Conservation (phyloP, 2,113 vertebrate genomes). For the Cercopithecus mona region DNA sequence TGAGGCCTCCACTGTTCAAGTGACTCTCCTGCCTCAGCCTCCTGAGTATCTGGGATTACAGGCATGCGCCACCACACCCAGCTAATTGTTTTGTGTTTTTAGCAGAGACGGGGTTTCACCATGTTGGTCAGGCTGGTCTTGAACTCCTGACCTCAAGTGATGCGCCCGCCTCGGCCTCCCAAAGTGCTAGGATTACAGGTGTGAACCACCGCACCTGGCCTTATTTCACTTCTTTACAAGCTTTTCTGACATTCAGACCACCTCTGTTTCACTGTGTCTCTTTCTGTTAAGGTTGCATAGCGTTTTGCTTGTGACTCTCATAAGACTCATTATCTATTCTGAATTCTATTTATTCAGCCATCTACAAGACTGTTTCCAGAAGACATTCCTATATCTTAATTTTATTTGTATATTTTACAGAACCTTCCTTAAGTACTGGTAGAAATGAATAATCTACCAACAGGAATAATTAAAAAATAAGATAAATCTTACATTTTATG, state of each 20-base stretch:
- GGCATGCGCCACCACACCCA: too few species aligned
- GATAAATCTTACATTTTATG: neutral
- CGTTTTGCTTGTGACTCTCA: neutral
- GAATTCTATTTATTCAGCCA: neutral
- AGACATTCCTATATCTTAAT: neutral
- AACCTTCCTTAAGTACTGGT: neutral
- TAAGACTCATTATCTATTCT: neutral
- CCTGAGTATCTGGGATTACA: too few species aligned
- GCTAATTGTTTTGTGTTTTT: too few species aligned
- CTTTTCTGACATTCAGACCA: neutral
- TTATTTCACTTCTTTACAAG: constrained; percentile 13
- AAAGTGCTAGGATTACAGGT: too few species aligned
- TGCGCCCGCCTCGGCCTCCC: too few species aligned
- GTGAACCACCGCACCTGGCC: too few species aligned
- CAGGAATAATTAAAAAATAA: neutral
- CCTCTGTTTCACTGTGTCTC: neutral
- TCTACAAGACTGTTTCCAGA: neutral
- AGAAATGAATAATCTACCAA: neutral
- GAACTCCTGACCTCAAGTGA: too few species aligned
- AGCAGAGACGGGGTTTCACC: too few species aligned
- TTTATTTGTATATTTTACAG: neutral
- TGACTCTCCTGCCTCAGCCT: too few species aligned
- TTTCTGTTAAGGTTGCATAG: neutral
- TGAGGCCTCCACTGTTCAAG: too few species aligned
- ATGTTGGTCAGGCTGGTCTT: too few species aligned